phyloP scores from a whole-genome alignment of 2,797 vertebrate genomes.

The Arrhamphus sclerolepis region DNA sequence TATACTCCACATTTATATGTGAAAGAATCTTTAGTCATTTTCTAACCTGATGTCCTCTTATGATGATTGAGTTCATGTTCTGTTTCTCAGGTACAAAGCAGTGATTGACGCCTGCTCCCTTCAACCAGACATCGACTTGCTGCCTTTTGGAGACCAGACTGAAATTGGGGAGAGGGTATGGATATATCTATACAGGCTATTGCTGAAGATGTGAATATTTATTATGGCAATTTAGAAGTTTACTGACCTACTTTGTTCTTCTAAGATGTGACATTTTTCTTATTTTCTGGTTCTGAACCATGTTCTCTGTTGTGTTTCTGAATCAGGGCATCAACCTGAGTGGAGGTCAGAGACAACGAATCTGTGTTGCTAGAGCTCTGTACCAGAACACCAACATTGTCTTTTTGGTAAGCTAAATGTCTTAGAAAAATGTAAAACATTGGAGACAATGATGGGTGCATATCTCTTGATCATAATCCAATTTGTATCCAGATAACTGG shows the following conservation, averaged over 20 bases:
- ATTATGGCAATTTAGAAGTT: not conserved
- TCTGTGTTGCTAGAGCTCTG: conserved; percentile 95
- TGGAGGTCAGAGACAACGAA: conserved; percentile 96
- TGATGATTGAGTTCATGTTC: not conserved
- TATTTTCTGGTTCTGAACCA: not conserved
- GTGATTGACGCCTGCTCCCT: conserved; percentile 97
- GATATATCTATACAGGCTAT: not conserved
- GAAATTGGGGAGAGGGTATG: conserved; percentile 97
- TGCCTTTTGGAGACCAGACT: conserved; percentile 97
- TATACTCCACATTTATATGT: no score
- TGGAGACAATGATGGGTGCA: no score
- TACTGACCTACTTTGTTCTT: no score
- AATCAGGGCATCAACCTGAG: conserved; percentile 96
- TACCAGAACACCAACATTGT: conserved; percentile 99
- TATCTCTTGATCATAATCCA: no score
- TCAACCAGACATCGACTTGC: conserved; percentile 95
- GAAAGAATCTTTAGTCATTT: no score
- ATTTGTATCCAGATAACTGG: no score
- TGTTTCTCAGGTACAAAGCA: conserved; percentile 88
- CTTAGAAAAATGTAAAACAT: no score
- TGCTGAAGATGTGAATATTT: not conserved
- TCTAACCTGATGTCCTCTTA: not conserved
- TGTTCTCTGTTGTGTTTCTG: not conserved
- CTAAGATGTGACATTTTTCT: no score
- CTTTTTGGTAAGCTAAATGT: conserved; percentile 88